Percentiles rank a stretch among this genome's conserved stretches.
Conservation (phyloP, 2,888 invertebrate genomes). For the Drosophila peninsularis region DNA sequence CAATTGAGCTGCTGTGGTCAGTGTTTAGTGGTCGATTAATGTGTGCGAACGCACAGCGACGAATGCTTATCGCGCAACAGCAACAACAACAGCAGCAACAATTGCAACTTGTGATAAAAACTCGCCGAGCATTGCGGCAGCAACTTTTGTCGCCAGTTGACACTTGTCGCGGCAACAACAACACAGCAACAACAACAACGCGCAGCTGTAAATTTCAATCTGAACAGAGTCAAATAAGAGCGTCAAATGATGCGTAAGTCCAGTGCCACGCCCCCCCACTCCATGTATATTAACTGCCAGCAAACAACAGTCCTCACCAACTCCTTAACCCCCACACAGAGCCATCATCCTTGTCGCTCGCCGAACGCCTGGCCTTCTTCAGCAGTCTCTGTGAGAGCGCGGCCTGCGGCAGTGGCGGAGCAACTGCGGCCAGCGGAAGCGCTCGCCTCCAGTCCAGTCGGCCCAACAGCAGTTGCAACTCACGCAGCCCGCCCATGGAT, state of each 20-base stretch:
- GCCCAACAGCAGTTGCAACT: conserved; percentile 56
- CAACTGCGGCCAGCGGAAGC: conserved; percentile 4
- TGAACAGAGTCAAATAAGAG: neutral
- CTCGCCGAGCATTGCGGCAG: conserved; percentile 10
- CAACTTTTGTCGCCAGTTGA: conserved; percentile 25
- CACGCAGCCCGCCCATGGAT: conserved; percentile 69
- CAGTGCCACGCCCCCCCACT: neutral
- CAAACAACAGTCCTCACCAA: neutral
- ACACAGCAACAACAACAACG: conserved; percentile 8
- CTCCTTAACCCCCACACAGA: conserved; percentile 59
- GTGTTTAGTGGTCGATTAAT: conserved; percentile 50
- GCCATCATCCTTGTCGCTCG: conserved; percentile 83
- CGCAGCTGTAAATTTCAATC: neutral
- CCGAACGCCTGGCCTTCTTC: conserved; percentile 83
- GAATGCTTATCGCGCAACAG: conserved; percentile 27
- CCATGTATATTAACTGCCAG: neutral
- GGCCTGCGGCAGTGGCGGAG: conserved; percentile 28
- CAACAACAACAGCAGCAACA: conserved; percentile 14
- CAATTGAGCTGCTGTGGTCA: conserved; percentile 26
- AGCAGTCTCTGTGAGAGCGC: conserved; percentile 77
- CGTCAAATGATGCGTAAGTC: conserved; percentile 75
- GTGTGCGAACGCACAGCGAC: conserved; percentile 21
- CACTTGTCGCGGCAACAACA: conserved; percentile 28
- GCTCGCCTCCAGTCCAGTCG: conserved; percentile 47
- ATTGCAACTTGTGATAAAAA: conserved; percentile 23